Evolutionary conservation across 1,140 invertebrate genomes (phyloP), one percentile per base, ranked within the genome.

Genomic region (Atta cephalotes): DNA sequence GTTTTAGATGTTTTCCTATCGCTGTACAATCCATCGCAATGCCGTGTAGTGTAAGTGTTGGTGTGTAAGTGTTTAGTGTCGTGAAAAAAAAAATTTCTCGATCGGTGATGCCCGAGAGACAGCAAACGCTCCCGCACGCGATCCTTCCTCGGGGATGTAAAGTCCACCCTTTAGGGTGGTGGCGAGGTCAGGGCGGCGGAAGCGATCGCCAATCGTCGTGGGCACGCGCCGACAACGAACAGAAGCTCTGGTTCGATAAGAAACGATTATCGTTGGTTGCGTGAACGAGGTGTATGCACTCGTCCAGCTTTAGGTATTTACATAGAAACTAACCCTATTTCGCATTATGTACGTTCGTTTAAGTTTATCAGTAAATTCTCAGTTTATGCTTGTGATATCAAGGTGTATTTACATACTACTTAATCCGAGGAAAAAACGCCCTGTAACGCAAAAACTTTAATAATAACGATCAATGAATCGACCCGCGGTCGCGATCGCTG

Each of bases 241-340:
- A 93, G 92, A 95, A 95, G 93, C 93, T 93, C 93, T 92, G 93
- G 92, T 94, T 92, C 92, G 93, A 95, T 94, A 94, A 94, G 70
- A 95, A 95, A 95, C 91, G 88, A 95, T 95, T 94, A 93, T 94
- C 88, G 91, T 95, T 95, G 94, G 94, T 95, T 93, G 93, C 94
- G 89, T 90, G 91, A 92, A 92, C 94, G 93, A 95, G 94, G 94
- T 87, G 94, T 95, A 94, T 93, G 94, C 94, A 95, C 95, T 95
- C 95, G 93, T 91, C 93, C 91, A 93, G 94, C 94, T 95, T 95
- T 95, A 95, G 94, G 95, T 95, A 95, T 95, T 94, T 95, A 95
- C 95, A 95, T 93, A 94, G 93, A 95, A 95, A 95, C 95, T 95
- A 95, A 95, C 91, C 93, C 95, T 95, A 95, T 95, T 94, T 92